phyloP scores from a whole-genome alignment of 2,113 vertebrate species.

The Corythaixoides concolor region DNA sequence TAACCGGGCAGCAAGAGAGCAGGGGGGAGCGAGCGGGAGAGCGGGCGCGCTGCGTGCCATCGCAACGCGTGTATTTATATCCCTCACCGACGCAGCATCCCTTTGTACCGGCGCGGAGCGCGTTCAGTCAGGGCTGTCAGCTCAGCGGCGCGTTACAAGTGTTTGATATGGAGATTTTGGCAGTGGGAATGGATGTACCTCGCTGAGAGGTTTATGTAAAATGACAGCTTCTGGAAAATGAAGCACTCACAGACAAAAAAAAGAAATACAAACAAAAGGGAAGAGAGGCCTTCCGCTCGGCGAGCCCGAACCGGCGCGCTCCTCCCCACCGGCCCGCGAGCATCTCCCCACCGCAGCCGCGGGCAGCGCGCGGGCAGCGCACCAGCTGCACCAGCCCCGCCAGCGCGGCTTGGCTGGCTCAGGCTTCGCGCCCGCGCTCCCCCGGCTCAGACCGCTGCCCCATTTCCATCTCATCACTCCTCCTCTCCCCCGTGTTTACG shows the following conservation, averaged over 20 bases:
- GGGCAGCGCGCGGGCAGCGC: not conserved
- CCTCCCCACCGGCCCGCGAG: not conserved
- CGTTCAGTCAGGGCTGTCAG: slow-evolving; percentile 67
- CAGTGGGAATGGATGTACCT: slow-evolving; percentile 71
- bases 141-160: slow-evolving; percentile 60
- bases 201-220: slow-evolving; percentile 73
- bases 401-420: not conserved
- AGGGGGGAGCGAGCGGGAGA: not conserved
- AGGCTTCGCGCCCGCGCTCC: not conserved
- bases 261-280: slow-evolving; percentile 23
- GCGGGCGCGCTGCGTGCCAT: not conserved
- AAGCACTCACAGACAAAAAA: slow-evolving; percentile 60
- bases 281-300: not conserved
- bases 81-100: slow-evolving; percentile 36
- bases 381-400: slow-evolving; percentile 51
- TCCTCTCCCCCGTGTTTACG: not conserved
- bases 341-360: not conserved
- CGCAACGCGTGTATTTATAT: not conserved
- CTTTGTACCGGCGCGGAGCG: slow-evolving; percentile 11
- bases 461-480: not conserved
- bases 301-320: not conserved
- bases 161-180: slow-evolving; percentile 74
- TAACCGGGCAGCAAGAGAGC: not conserved
- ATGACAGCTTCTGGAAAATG: slow-evolving; percentile 77
- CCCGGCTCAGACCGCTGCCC: not conserved